These are phyloP conservation scores for Hemiprocne comata DNA, from an alignment of 2,113 vertebrate species.

Conservation along the genomic window DNA sequence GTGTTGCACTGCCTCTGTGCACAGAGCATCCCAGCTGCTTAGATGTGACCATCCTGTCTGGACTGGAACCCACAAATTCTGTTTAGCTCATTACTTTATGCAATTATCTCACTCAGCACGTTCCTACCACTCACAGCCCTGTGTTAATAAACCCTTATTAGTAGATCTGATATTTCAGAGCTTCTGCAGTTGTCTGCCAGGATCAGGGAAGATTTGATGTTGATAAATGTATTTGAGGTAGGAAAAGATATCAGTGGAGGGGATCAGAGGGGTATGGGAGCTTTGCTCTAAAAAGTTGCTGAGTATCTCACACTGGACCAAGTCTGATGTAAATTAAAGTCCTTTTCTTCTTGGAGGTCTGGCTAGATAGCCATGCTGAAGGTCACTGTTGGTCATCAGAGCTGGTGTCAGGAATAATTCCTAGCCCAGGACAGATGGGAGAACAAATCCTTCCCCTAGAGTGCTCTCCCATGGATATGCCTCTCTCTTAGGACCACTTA, in stretches of 20 bases:
- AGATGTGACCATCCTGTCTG: neutral
- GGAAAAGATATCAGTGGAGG: neutral
- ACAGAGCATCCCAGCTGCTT: neutral
- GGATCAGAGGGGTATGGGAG: accelerated
- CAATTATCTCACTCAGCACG: neutral
- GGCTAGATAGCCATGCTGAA: neutral
- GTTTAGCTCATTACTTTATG: neutral
- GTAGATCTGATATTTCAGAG: neutral
- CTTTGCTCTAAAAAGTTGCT: neutral
- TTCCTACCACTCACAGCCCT: neutral
- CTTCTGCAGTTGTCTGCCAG: neutral
- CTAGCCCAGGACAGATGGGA: neutral
- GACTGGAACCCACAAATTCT: neutral
- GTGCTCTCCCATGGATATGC: neutral
- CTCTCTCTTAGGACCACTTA: neutral
- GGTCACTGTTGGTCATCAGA: neutral
- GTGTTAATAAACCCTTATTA: neutral
- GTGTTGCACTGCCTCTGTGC: neutral
- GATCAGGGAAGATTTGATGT: neutral
- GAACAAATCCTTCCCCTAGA: neutral
- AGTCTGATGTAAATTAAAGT: neutral
- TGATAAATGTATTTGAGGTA: neutral
- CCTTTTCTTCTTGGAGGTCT: neutral
- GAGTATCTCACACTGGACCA: neutral
- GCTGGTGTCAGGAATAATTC: neutral